Evolutionary conservation across 2,113 vertebrate genomes (phyloP), one percentile per base, ranked within the genome.

Genomic region (Pelusios castaneus): DNA sequence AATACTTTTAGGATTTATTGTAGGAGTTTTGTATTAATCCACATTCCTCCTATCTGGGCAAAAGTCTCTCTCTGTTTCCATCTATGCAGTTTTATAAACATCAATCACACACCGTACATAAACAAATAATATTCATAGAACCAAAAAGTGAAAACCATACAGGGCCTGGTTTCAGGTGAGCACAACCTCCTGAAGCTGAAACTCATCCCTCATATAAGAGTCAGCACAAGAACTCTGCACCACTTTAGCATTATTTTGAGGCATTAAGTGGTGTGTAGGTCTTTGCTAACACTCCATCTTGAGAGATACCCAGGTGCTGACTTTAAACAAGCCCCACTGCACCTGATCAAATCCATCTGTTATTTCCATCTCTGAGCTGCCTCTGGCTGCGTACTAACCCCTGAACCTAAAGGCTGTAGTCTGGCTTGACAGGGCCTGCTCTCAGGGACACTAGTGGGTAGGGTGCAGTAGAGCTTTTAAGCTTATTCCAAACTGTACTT

Each of bases 281-380:
- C 67, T 41, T 10, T 41, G n/a, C 21, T 73, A 41, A 41, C n/a
- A 73, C 21, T 73, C 38, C 38, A 41, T 73, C 67, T n/a, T 34
- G 52, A 51, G 55, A 92, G 88, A 85, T n/a, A n/a, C n/a, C n/a
- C n/a, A n/a, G n/a, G n/a, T 92, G 76, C 89, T 77, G 76, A 85
- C 63, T 76, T 90, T 88, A 52, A 93, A 73, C 19, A 56, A 79
- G 14, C 60, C 92, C 0, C 0, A 58, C 77, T 87, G 55, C 93
- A 56, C 79, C 55, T 89, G 60, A 85, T 84, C 43, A 89, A 88
- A 85, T 1, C 87, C 58, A 60, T 34, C 55, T 76, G 38, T 73
- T 73, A 4, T 67, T 52, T 73, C 5, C n/a, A 73, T 95, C 96
- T 47, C 8, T 3, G 79, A 83, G 38, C 76, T 88, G 49, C 7